These are phyloP conservation scores for Halictus quadricinctus DNA, from an alignment of 2,888 invertebrate genomes.

Conservation along the genomic window DNA sequence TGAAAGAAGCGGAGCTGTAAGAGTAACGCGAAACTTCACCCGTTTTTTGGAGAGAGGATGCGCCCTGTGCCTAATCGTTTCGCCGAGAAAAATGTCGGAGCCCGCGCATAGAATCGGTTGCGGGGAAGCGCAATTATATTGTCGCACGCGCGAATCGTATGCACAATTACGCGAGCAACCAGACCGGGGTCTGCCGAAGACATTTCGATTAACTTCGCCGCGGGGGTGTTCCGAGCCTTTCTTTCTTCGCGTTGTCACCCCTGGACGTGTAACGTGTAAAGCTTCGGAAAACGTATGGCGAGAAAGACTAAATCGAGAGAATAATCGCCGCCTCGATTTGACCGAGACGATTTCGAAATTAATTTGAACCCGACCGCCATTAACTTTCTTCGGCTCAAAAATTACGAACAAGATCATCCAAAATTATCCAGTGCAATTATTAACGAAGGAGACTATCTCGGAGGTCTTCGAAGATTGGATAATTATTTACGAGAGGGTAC, in stretches of 20 bases:
- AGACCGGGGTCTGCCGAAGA: slow-evolving; percentile 76
- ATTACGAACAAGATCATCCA: background rate
- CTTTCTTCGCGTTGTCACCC: slow-evolving; percentile 38
- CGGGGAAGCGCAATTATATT: slow-evolving; percentile 23
- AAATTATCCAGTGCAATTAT: background rate
- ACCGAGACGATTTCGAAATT: background rate
- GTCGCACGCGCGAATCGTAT: slow-evolving; percentile 16
- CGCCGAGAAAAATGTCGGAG: background rate
- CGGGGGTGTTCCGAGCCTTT: slow-evolving; percentile 66
- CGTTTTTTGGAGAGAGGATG: background rate
- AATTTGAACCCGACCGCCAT: background rate
- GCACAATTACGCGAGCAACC: slow-evolving; percentile 41
- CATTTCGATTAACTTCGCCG: slow-evolving; percentile 81
- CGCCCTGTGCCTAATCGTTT: background rate
- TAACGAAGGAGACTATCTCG: background rate
- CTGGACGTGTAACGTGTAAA: slow-evolving; percentile 11
- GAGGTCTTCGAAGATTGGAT: background rate
- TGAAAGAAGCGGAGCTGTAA: background rate
- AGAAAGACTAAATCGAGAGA: slow-evolving; percentile 2
- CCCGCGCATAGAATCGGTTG: background rate
- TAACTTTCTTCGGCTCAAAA: background rate
- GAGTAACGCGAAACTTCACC: background rate
- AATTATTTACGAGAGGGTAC: background rate
- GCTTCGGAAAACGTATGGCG: background rate
- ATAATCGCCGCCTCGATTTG: background rate